phyloP scores from a whole-genome alignment of 2,797 vertebrate genomes.

The Meriones psammophilus region DNA sequence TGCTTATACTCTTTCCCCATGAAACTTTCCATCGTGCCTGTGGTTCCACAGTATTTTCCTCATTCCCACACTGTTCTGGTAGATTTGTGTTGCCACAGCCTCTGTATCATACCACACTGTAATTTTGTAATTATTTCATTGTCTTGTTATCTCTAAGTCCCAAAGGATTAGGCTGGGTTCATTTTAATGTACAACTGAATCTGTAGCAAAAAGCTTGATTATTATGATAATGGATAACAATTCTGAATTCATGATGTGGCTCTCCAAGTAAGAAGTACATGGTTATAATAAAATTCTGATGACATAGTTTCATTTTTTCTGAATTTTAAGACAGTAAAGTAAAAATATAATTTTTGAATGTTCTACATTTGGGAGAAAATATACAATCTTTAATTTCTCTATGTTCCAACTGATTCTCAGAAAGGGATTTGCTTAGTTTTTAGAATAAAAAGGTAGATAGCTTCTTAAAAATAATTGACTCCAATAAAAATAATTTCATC shows the following conservation, averaged over 20 bases:
- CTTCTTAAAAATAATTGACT: conserved; percentile 67
- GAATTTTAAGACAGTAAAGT: conserved; percentile 30
- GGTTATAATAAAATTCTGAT: conserved; percentile 32
- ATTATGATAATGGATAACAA: neutral
- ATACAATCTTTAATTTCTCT: conserved; percentile 19
- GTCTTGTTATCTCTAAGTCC: conserved; percentile 17
- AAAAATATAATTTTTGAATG: conserved; percentile 22
- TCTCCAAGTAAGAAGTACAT: neutral
- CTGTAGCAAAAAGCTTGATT: no score
- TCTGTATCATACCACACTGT: neutral
- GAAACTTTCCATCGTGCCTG: neutral
- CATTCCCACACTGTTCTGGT: neutral
- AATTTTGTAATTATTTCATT: neutral
- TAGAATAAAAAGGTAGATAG: neutral
- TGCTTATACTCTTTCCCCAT: neutral
- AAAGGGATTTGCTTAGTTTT: conserved; percentile 50
- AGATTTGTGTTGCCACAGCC: neutral
- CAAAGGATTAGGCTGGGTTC: neutral
- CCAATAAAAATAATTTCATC: conserved; percentile 53
- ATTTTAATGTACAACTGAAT: neutral
- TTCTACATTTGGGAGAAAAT: conserved; percentile 27
- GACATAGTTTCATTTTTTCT: neutral
- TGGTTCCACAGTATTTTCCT: neutral
- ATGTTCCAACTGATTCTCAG: conserved; percentile 44
- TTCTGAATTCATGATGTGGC: neutral